phyloP scores from a whole-genome alignment of 2,888 invertebrate species.

The Priocnemis perturbator region DNA sequence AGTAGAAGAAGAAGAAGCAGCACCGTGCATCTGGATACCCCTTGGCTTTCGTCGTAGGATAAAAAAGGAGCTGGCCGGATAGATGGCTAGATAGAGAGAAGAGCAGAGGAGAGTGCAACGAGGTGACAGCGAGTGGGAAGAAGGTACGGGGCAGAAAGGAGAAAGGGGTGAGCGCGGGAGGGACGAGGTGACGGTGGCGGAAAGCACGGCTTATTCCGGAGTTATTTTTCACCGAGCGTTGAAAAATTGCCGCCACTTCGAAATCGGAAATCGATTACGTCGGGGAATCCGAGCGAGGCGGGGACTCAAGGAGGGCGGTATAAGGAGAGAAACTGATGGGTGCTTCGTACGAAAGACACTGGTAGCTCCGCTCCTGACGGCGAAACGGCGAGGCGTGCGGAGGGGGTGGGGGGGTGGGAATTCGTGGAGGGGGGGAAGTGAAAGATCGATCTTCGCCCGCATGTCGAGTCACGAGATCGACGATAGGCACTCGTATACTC shows the following conservation, averaged over 20 bases:
- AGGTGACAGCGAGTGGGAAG: constrained; percentile 6
- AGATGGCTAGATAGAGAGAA: background rate
- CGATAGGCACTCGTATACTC: constrained; percentile 31
- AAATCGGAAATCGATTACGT: constrained; percentile 72
- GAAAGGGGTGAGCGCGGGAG: background rate
- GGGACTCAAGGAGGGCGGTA: constrained; percentile 21
- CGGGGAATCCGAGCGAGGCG: constrained; percentile 39
- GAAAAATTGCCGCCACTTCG: constrained; percentile 68
- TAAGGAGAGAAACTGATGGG: constrained; percentile 51
- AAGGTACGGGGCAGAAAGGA: constrained; percentile 11
- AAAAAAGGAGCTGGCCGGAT: constrained; percentile 11
- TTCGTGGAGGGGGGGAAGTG: constrained; percentile 10
- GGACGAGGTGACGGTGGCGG: constrained; percentile 19
- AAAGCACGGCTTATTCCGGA: constrained; percentile 62
- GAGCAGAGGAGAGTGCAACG: too few relatives aligned
- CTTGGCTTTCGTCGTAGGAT: constrained; percentile 3
- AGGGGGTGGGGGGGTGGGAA: too few relatives aligned
- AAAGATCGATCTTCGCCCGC: constrained; percentile 37
- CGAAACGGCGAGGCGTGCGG: constrained; percentile 12
- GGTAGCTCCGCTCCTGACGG: constrained; percentile 28
- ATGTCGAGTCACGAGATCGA: constrained; percentile 35
- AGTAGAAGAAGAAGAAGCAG: constrained; percentile 1
- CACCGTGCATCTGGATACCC: background rate
- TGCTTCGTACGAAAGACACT: constrained; percentile 38
- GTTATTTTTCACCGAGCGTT: constrained; percentile 68